Conservation (phyloP, 2,113 vertebrate genomes). For the Pseudorasbora parva region DNA sequence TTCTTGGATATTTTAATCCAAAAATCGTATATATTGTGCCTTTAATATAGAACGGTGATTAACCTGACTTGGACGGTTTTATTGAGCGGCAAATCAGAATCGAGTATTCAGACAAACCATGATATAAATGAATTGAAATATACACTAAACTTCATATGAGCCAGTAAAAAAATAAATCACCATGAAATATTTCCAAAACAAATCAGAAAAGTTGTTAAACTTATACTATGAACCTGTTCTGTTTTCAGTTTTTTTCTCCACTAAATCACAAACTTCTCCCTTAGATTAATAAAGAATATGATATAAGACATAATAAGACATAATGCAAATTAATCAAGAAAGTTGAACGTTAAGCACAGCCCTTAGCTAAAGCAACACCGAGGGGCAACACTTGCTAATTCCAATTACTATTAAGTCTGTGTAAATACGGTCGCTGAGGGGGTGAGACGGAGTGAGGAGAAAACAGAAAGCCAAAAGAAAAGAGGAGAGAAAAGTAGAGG, state of each 20-base stretch:
- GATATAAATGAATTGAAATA: background rate
- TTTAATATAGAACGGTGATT: no score
- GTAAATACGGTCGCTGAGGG: conserved; percentile 42
- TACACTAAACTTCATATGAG: background rate
- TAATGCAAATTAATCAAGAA: background rate
- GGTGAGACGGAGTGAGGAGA: conserved; percentile 11
- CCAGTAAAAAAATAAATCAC: background rate
- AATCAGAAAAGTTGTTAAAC: no score
- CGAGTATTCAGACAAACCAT: no score
- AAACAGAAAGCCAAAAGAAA: conserved; percentile 54
- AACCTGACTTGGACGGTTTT: no score
- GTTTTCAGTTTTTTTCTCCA: no score
- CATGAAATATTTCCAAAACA: background rate
- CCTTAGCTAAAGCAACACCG: conserved; percentile 22
- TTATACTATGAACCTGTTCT: background rate
- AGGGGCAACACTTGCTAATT: conserved; percentile 48
- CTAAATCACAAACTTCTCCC: background rate
- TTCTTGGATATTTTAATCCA: no score
- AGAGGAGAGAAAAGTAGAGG: conserved; percentile 51
- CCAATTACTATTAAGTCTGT: conserved; percentile 49
- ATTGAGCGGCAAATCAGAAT: no score
- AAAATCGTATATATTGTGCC: no score
- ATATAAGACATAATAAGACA: background rate
- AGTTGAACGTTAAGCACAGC: background rate
- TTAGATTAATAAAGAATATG: background rate